Evolutionary conservation across 2,797 vertebrate genomes (phyloP), one percentile per base, ranked within the genome.

Genomic region (Cryptoblepharus egeriae): DNA sequence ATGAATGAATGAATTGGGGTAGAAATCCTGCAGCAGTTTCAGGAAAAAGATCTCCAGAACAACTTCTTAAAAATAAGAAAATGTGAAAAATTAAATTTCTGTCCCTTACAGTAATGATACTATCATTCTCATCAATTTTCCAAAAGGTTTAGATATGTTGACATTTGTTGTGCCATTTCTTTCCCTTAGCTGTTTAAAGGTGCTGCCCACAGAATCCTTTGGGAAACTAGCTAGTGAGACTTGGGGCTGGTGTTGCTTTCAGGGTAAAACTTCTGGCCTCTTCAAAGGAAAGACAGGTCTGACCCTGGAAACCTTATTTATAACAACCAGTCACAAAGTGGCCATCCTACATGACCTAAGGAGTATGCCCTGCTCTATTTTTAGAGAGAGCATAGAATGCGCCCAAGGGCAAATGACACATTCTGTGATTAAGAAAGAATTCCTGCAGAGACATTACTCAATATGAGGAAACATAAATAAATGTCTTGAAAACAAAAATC

Each of bases 291-390:
- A 94, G 91, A 92, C 89, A 91, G 89, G 80, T 94, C 93, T 96
- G 93, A 96, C 94, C 95, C 91, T 83, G 88, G 89, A 96, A 93
- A 91, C 92, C 94, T 95, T 94, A 94, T 94, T 94, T 95, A 93
- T 94, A 95, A 92, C 89, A 95, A 85, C 85, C 68, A 93, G 85
- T 93, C 92, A 94, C 87, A 93, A 93, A 91, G 91, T 94, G 92
- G 86, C 85, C 77, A 57, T 93, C 87, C 84, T 91, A 84, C 71
- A 87, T 85, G 94, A 94, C 93, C 92, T 92, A 76, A 92, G 91
- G 90, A 92, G 92, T 93, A 91, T 84, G 88, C 89, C 88, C 74
- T 68, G 60, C 22, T 58, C 90, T 91, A 92, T 94, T 95, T 93
- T 94, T 91, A 94, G 92, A 90, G 92, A 90, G 57, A 79, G 84